Conservation (phyloP, 2,888 invertebrate species). For the Epistrophe eligans region DNA sequence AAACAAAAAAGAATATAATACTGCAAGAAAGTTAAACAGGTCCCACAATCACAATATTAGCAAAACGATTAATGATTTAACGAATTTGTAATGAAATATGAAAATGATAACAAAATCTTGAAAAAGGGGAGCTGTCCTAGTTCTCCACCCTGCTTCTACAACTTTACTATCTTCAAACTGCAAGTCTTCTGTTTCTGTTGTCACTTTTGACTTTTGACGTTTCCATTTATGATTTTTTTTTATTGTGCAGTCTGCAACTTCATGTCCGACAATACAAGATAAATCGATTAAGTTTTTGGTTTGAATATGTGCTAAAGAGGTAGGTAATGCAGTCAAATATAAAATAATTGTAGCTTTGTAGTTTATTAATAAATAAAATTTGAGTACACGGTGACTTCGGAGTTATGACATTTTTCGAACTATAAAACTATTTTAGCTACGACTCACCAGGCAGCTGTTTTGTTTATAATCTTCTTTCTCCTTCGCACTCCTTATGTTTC, state of each 20-base stretch:
- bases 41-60: background rate
- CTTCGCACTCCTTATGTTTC: too few relatives aligned
- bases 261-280: background rate
- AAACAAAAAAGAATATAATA: background rate
- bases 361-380: too few relatives aligned
- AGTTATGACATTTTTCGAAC: too few relatives aligned
- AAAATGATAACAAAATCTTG: slow-evolving; percentile 62
- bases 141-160: background rate
- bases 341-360: slow-evolving; percentile 1
- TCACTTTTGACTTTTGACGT: background rate
- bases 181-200: slow-evolving; percentile 39
- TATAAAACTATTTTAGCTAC: too few relatives aligned
- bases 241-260: background rate
- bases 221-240: slow-evolving; percentile 16
- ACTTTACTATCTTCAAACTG: too few relatives aligned
- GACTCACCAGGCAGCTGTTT: too few relatives aligned
- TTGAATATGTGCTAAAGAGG: background rate
- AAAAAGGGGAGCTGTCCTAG: slow-evolving; percentile 9
- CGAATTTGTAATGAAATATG: slow-evolving; percentile 4
- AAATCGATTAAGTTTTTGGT: slow-evolving; percentile 21
- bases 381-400: too few relatives aligned
- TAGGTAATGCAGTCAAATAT: slow-evolving; percentile 4
- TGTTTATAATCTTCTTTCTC: too few relatives aligned
- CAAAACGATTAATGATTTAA: slow-evolving; percentile 15
- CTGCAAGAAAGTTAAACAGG: background rate